Base-by-base conservation (phyloP, 2,797 vertebrate species). In the Lagodon rhomboides region DNA sequence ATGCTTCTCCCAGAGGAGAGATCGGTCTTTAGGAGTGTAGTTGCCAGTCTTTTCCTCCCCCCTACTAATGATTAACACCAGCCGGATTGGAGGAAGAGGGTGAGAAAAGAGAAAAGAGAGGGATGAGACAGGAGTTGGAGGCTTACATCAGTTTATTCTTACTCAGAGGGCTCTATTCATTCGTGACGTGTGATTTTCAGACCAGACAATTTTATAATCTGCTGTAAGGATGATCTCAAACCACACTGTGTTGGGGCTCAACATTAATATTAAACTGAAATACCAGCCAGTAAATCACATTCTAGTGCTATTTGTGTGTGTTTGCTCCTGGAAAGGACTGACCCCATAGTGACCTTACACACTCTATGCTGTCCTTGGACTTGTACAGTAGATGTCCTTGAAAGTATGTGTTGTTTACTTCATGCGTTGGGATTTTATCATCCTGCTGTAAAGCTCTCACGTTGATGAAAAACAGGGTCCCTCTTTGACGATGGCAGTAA, bases 1-100 rank as follows among this genome's bases (percentile, higher is more conserved):
- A 17, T 68, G 41, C 70, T 71, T 58, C 63, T 77, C 67, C 41
- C 55, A 58, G 56, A 71, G 63, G 44, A 76, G 65, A 68, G 53
- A 72, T 77, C 59, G 73, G 50, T 65, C 66, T 71, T 60, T 60
- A 50, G 79, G 65, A 72, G 66, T 56, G 58, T 49, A 59, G 68
- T 70, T 69, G 56, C 75, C 81, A 75, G 63, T 59, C 43, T 68
- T 8, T 43, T 22, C 61, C 47, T 23, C 61, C 23, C 50, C 38
- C 66, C 59, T n/a, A 16, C 34, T 72, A 90, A 78, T 92, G 85
- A 93, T 94, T 91, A 92, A 93, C 87, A 87, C 83, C 73, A 89
- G 77, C 79, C 83, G 82, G 84, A 74, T 38, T 76, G 79, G 79
- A 84, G 71, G 83, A 77, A 59, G 70, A 56, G 63, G 56, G 85